These are phyloP conservation scores for Melieria picta DNA, from an alignment of 2,888 invertebrate species.

Conservation along the genomic window DNA sequence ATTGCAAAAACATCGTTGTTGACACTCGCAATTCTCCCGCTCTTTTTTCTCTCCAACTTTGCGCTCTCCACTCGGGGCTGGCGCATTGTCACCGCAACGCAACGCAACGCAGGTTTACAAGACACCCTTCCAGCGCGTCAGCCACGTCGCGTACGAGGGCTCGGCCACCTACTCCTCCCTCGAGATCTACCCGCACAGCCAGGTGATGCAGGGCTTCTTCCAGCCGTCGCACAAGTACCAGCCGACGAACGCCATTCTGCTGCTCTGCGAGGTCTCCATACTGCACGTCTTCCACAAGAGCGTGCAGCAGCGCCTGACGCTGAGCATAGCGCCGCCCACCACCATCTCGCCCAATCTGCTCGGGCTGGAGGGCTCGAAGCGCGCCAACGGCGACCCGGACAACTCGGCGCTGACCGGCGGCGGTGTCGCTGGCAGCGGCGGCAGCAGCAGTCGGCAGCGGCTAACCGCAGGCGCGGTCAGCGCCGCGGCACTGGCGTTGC, in stretches of 20 bases:
- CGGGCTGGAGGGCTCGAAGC: conserved; percentile 65
- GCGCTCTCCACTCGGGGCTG: neutral
- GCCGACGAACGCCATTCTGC: conserved; percentile 57
- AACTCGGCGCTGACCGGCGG: conserved; percentile 65
- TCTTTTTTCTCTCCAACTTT: neutral
- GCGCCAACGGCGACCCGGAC: conserved; percentile 64
- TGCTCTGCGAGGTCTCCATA: conserved; percentile 65
- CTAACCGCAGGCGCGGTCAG: conserved; percentile 41
- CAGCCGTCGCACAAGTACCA: conserved; percentile 64
- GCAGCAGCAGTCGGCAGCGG: conserved; percentile 12
- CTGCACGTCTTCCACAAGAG: conserved; percentile 66
- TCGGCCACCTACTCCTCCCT: conserved; percentile 64
- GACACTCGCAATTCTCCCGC: neutral
- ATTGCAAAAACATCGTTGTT: no score
- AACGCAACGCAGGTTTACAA: conserved; percentile 58
- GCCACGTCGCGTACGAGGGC: conserved; percentile 62
- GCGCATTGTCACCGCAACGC: neutral
- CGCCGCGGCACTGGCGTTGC: conserved; percentile 31
- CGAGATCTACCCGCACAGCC: conserved; percentile 65
- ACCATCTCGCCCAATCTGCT: conserved; percentile 65
- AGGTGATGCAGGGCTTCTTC: conserved; percentile 64
- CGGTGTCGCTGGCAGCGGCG: conserved; percentile 47
- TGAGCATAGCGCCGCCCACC: conserved; percentile 61
- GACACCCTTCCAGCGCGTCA: conserved; percentile 65
- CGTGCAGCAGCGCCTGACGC: conserved; percentile 62